Evolutionary conservation across 1,140 invertebrate genomes (phyloP), one percentile per base, ranked within the genome.

Genomic region (Drosophila nikananu): DNA sequence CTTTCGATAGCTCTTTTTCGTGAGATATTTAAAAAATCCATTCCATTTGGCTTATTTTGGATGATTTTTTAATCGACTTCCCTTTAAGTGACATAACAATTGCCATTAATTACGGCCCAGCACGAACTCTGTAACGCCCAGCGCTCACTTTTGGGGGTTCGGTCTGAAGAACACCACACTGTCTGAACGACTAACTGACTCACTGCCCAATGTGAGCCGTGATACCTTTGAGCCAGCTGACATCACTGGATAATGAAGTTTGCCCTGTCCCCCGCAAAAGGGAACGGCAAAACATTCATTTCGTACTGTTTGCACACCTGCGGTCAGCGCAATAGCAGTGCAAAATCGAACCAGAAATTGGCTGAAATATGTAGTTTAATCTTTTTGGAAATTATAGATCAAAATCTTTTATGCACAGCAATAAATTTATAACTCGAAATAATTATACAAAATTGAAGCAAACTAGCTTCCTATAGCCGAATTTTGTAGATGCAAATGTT

Each of bases 121-220:
- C 66, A 63, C 74, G 66, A 71, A 82, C 37, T 15, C 41, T 55
- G n/a, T 23, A 39, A 32, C 48, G 19, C 39, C 61, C 19, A 37
- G 52, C 17, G 46, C 32, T 32, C 48, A n/a, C n/a, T 15, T 15
- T 49, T 25, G 12, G n/a, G 32, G 25, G 25, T 27, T 32, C 21
- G 35, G 30, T 21, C 44, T 21, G 21, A 25, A 57, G 37, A 67
- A 61, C 42, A 71, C 81, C 81, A 64, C n/a, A 46, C 61, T 71
- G 81, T 83, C 81, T 83, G 61, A 57, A 52, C 44, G 39, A 21
- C 55, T 60, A 32, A 73, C 68, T 82, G 62, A 78, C 39, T 74
- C 35, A 77, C 55, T 58, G 52, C 10, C 37, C 35, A 10, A 39
- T 46, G 35, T 32, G 25, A 30, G n/a, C 27, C 58, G 27, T 19